These are phyloP conservation scores for Lasioglossum marginatum DNA, from an alignment of 2,888 invertebrate species.

Conservation along the genomic window DNA sequence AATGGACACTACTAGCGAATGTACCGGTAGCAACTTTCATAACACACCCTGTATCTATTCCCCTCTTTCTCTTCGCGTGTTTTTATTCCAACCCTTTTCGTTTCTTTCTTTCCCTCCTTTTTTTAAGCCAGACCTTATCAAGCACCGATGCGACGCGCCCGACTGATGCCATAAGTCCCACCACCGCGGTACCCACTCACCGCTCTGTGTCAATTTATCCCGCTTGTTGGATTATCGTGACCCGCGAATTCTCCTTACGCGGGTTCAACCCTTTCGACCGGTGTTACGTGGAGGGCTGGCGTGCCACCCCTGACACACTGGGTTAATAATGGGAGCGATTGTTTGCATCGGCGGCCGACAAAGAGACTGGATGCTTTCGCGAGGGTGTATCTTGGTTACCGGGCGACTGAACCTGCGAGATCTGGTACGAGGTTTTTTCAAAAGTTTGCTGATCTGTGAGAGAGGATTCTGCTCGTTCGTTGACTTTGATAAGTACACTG, in stretches of 20 bases:
- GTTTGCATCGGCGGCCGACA: slow-evolving; percentile 18
- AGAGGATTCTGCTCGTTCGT: not conserved
- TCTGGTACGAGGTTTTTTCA: not conserved
- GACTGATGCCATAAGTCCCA: slow-evolving; percentile 32
- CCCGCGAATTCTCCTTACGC: not conserved
- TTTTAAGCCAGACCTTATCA: slow-evolving; percentile 41
- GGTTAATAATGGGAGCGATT: slow-evolving; percentile 37
- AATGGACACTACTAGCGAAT: not conserved
- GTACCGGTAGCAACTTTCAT: not conserved
- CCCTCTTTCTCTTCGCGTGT: not conserved
- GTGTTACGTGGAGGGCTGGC: not conserved
- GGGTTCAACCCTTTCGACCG: not conserved
- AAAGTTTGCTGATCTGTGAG: not conserved
- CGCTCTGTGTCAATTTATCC: slow-evolving; percentile 48
- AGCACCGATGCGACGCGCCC: slow-evolving; percentile 33
- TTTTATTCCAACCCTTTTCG: not conserved
- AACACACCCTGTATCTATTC: not conserved
- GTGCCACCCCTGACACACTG: not conserved
- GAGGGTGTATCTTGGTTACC: not conserved
- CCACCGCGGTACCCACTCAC: slow-evolving; percentile 16
- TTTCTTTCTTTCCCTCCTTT: not conserved
- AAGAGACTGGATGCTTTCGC: not conserved
- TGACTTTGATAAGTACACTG: not conserved
- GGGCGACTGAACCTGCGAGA: not conserved
- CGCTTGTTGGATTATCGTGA: slow-evolving; percentile 45